Evolutionary conservation across 2,113 vertebrate genomes (phyloP).

Genomic region (mouse (Mus musculus)): GRCm39 chrX:84741001-84741500

Average conservation of each 20-base stretch:
- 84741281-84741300: not conserved
- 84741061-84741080: not conserved
- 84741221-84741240: not conserved
- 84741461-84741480: not conserved
- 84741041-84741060: not conserved
- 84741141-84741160: not conserved
- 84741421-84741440: not conserved
- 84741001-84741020: not conserved
- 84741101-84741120: not conserved
- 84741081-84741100: not conserved
- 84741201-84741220: not conserved
- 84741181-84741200: not conserved
- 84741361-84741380: not conserved
- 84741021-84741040: not conserved
- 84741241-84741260: not conserved
- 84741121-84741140: not conserved
- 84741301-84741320: not conserved
- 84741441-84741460: not conserved
- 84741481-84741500: not conserved
- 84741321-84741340: not conserved
- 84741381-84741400: not conserved
- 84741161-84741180: conserved; percentile 2
- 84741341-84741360: not conserved
- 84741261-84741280: not conserved
- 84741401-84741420: not conserved